Evolutionary conservation across 1,140 invertebrate species (phyloP), one percentile per base, ranked within the genome.

Genomic region (Cyclina sinensis): DNA sequence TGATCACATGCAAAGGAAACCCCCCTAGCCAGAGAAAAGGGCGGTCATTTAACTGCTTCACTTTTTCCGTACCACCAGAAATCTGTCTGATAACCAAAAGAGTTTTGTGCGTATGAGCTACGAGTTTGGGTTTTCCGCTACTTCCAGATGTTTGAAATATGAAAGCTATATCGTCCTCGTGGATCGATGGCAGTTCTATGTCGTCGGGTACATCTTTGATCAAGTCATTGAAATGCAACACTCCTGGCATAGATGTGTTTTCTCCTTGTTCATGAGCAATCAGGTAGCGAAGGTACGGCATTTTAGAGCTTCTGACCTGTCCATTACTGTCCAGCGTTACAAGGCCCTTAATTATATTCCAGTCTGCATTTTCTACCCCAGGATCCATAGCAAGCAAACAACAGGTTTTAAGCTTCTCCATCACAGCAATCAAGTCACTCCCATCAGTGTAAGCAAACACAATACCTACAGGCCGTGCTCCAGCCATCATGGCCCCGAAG

Each of bases 91-190:
- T 51, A 18, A 54, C 4, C 7, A 57, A 2, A n/a, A 81, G 27
- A 14, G 79, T 4, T 32, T 43, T 62, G 16, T 81, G 54, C 0
- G 79, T 39, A 37, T 62, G 57, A 9, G 79, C 30, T 3, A 81
- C 30, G 5, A 84, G 32, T 84, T 84, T 84, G 3, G 81, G 43
- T 35, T 21, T 35, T 0, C 81, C 81, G 14, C 62, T 84, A 30
- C 70, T 78, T 4, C 84, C 84, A 18, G 84, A 86, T 32, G 84
- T 76, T 37, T 57, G 32, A 27, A 57, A 43, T 18, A 76, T 21
- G 27, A 78, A 54, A 14, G 70, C 70, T 7, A 86, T 43, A 27
- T 76, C 51, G 11, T 86, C 84, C 24, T 59, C 48, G 3, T 32
- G 3, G 16, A 84, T 32, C 7, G 7, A 37, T 16, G 82, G 82